A percentile compares a stretch with the other conserved stretches of the same genome.
Conservation (phyloP, 2,113 vertebrate species). For the Phocoena phocoena region DNA sequence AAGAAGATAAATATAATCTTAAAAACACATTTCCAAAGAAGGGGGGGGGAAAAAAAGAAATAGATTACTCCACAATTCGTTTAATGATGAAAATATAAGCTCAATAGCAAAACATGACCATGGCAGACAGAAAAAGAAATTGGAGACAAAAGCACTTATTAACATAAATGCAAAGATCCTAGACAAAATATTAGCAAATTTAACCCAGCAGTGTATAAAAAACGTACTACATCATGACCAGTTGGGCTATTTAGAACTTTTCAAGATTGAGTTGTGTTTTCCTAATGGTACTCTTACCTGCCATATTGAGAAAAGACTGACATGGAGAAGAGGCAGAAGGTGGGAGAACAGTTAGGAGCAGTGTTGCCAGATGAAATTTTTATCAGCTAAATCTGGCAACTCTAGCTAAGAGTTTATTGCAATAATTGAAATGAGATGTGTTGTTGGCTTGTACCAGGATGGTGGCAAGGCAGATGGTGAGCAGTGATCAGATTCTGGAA, state of each 20-base stretch:
- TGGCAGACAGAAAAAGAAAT: neutral
- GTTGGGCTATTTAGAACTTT: neutral
- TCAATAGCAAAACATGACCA: neutral
- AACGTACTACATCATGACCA: neutral
- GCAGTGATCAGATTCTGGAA: neutral
- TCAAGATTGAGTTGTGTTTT: neutral
- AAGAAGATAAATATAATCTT: slow-evolving; percentile 9
- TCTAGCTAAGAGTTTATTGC: neutral
- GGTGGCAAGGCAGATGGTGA: neutral
- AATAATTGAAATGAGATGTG: neutral
- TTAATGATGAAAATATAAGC: neutral
- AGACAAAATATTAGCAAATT: neutral
- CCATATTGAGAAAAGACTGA: slow-evolving; percentile 3
- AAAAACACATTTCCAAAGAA: neutral
- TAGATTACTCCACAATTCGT: neutral
- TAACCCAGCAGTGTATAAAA: neutral
- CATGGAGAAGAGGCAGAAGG: neutral
- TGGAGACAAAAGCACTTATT: neutral
- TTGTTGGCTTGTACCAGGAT: neutral
- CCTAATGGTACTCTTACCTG: neutral
- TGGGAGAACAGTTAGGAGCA: neutral
- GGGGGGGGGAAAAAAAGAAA: neutral
- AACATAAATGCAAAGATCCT: neutral
- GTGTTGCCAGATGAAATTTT: neutral
- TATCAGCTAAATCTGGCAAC: neutral